Base-by-base conservation (phyloP, 2,888 invertebrate species). In the Acrobasis suavella region DNA sequence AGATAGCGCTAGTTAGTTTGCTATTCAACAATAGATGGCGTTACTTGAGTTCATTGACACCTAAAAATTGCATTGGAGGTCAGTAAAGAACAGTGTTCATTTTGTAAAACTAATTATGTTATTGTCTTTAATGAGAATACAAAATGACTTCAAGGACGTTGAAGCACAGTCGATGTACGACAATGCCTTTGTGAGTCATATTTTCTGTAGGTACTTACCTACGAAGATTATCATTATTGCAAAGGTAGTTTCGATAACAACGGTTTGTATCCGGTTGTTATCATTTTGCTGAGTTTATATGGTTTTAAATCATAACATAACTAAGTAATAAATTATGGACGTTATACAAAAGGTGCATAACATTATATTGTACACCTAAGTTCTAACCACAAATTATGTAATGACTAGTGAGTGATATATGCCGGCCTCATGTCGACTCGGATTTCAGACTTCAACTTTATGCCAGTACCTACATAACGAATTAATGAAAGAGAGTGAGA, bases 1-100 rank as follows among this genome's bases (percentile, higher is more conserved):
- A 60, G 60, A 52, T 51, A 52, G 51, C 60, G 51, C 32, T 37
- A 16, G 51, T 32, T 52, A 15, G 15, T 62, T 46, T 7, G 66
- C 81, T 77, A 76, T 64, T 77, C 46, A n/a, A 58, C 65, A 68
- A 72, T 60, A 81, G 82, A 78, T 78, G 80, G 76, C 80, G 68
- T 60, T 66, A 62, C 42, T 52, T 16, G 49, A 39, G 39, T 46
- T 17, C 51, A 60, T 51, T 60, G 39, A 38, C 60, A 14, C 12
- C 37, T 38, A 38, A 39, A 52, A 51, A 22, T 39, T 46, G 46
- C 38, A 22, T 46, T 38, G 37, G 39, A 42, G 16, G 50, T 60
- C 52, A 17, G 15, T 17, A 51, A 17, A 46, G 52, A 52, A 51
- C 51, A 51, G 14, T 39, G 14, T 2, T 39, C 12, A 51, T 38